These are phyloP conservation scores for Nibea coibor DNA, from an alignment of 2,113 vertebrate species.

Conservation along the genomic window DNA sequence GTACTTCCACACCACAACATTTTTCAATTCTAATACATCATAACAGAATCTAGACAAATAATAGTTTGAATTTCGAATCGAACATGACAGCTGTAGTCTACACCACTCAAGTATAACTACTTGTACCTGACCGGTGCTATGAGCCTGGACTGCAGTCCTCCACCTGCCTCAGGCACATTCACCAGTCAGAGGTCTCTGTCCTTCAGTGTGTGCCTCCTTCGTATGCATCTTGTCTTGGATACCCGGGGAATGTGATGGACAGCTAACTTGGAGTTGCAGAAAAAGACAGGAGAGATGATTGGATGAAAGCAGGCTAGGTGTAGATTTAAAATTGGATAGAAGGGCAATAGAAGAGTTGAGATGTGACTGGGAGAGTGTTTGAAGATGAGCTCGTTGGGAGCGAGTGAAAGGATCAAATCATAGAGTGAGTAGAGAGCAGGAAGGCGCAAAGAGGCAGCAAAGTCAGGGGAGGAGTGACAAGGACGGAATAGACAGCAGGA, in stretches of 20 bases:
- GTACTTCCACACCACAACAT: neutral
- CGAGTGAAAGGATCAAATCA: slow-evolving; percentile 64
- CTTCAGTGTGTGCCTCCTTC: slow-evolving; percentile 7
- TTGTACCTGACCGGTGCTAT: slow-evolving; percentile 19
- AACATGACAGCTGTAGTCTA: slow-evolving; percentile 11
- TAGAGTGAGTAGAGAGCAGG: slow-evolving; percentile 48
- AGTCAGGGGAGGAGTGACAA: slow-evolving; percentile 73
- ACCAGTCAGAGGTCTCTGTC: slow-evolving; percentile 38
- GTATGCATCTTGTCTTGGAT: slow-evolving; percentile 24
- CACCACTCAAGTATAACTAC: slow-evolving; percentile 19
- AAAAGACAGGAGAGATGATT: slow-evolving; percentile 45
- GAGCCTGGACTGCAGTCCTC: slow-evolving; percentile 26
- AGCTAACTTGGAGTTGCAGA: slow-evolving; percentile 40
- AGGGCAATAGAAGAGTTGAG: slow-evolving; percentile 27
- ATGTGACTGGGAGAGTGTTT: slow-evolving; percentile 34
- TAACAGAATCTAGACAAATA: neutral
- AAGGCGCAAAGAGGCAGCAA: slow-evolving; percentile 63
- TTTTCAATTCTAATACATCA: neutral
- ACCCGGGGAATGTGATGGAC: slow-evolving; percentile 39
- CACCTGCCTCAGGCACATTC: slow-evolving; percentile 50
- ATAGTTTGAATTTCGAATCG: slow-evolving; percentile 23
- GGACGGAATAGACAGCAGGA: slow-evolving; percentile 76
- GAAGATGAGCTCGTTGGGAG: slow-evolving; percentile 56
- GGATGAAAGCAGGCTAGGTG: slow-evolving; percentile 50
- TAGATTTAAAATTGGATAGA: slow-evolving; percentile 55